Conservation (phyloP, 2,888 invertebrate genomes). For the Choreutis nemorana region DNA sequence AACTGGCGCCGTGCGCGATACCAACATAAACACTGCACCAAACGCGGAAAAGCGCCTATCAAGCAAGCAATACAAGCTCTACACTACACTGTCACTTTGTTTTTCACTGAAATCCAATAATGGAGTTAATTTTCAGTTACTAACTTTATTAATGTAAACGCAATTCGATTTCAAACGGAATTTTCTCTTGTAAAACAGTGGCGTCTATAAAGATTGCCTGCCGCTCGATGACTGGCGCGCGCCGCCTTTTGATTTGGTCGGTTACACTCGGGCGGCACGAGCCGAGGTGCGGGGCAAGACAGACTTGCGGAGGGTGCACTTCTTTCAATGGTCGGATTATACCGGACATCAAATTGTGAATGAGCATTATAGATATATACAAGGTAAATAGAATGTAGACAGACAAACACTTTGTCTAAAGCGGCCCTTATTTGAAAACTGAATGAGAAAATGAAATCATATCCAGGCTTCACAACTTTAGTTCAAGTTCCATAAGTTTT, state of each 20-base stretch:
- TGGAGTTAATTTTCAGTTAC: conserved; percentile 46
- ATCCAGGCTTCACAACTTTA: no score
- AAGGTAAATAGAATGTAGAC: no score
- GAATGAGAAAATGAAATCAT: no score
- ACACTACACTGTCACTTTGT: conserved; percentile 45
- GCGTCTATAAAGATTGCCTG: conserved; percentile 21
- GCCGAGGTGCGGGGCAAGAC: conserved; percentile 14
- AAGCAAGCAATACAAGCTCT: conserved; percentile 2
- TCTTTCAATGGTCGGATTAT: conserved; percentile 14
- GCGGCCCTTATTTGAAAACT: no score
- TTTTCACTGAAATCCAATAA: conserved; percentile 54
- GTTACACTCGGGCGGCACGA: conserved; percentile 12
- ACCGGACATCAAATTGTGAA: conserved; percentile 18
- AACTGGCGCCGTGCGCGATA: conserved; percentile 48
- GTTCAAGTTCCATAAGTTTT: no score
- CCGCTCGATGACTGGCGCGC: conserved; percentile 57
- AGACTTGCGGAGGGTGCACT: conserved; percentile 8
- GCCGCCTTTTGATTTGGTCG: conserved; percentile 18
- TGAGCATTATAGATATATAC: conserved; percentile 12
- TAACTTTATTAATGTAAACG: conserved; percentile 41
- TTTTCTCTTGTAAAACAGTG: conserved; percentile 13
- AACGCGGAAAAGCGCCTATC: conserved; percentile 22
- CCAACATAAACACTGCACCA: conserved; percentile 64
- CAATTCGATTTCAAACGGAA: conserved; percentile 39
- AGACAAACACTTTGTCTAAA: no score